These are phyloP conservation scores for Sinotaia quadrata DNA, from an alignment of 2,888 invertebrate species.

Conservation along the genomic window DNA sequence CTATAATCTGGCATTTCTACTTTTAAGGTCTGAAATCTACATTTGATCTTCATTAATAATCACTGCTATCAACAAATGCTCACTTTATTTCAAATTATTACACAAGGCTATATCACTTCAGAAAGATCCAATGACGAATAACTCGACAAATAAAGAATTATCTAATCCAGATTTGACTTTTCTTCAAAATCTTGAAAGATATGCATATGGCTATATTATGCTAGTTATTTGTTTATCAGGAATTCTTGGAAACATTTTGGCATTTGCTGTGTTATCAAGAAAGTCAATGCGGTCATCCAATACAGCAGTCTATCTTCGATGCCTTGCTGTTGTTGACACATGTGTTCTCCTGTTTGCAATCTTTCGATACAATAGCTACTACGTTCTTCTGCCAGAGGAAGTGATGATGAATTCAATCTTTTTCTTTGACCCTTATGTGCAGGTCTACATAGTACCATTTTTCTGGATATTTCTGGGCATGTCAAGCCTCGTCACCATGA, in stretches of 20 bases:
- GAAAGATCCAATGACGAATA: background rate
- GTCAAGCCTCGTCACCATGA: conserved; percentile 48
- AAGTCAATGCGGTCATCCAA: conserved; percentile 47
- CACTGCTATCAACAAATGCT: too few relatives aligned
- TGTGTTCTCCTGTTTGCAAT: conserved; percentile 52
- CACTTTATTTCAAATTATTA: too few relatives aligned
- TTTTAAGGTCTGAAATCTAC: too few relatives aligned
- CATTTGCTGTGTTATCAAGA: conserved; percentile 46
- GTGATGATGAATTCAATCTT: conserved; percentile 38
- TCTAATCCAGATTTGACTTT: conserved; percentile 27
- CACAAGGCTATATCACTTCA: too few relatives aligned
- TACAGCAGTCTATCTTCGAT: conserved; percentile 49
- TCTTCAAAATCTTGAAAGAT: conserved; percentile 31
- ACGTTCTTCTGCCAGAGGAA: conserved; percentile 42
- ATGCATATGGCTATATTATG: conserved; percentile 45
- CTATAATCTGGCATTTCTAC: too few relatives aligned
- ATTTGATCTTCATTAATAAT: too few relatives aligned
- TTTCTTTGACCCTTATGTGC: conserved; percentile 44
- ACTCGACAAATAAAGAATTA: background rate
- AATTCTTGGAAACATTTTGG: conserved; percentile 48
- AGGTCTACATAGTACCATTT: conserved; percentile 49
- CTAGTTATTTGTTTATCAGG: conserved; percentile 46
- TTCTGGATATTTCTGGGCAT: conserved; percentile 48
- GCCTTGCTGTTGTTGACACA: conserved; percentile 49
- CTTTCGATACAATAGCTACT: conserved; percentile 51